Evolutionary conservation across 2,797 vertebrate genomes (phyloP).

Genomic region (Myoxocephalus aenaeus): DNA sequence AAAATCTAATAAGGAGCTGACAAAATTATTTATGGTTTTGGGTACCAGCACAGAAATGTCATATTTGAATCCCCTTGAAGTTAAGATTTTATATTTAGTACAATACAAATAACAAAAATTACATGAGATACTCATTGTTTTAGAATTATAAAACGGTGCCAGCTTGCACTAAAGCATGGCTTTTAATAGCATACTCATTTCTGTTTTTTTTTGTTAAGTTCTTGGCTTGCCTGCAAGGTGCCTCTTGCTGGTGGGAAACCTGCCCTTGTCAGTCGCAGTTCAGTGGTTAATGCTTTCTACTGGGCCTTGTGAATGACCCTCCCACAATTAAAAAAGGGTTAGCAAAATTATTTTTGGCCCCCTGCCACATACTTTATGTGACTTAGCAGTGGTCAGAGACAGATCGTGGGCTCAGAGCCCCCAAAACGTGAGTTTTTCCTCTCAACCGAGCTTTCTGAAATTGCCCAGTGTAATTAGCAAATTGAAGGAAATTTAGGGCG

Average conservation of each 20-base stretch:
- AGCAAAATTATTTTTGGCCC: slow-evolving; percentile 78
- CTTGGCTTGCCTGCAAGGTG: slow-evolving; percentile 56
- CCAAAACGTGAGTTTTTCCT: slow-evolving; percentile 62
- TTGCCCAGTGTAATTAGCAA: slow-evolving; percentile 57
- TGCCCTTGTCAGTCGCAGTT: slow-evolving; percentile 71
- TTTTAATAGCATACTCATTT: slow-evolving; percentile 18
- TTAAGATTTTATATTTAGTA: slow-evolving; percentile 5
- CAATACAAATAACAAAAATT: neutral
- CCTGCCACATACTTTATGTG: slow-evolving; percentile 72
- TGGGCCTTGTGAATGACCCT: slow-evolving; percentile 69
- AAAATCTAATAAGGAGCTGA: slow-evolving; percentile 78
- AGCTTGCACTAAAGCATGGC: slow-evolving; percentile 14
- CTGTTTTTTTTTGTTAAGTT: slow-evolving; percentile 18
- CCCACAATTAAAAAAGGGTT: slow-evolving; percentile 79
- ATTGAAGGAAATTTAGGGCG: slow-evolving; percentile 46
- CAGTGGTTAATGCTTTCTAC: slow-evolving; percentile 74
- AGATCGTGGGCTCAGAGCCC: slow-evolving; percentile 51
- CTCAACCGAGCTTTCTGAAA: slow-evolving; percentile 56
- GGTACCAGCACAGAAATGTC: slow-evolving; percentile 12
- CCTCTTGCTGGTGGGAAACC: slow-evolving; percentile 63
- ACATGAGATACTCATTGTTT: neutral
- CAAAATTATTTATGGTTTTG: slow-evolving; percentile 71
- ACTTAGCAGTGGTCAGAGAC: slow-evolving; percentile 64
- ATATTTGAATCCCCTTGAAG: neutral
- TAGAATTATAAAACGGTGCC: neutral